Evolutionary conservation across 2,888 invertebrate species (phyloP).

Genomic region (Anodontia alba): DNA sequence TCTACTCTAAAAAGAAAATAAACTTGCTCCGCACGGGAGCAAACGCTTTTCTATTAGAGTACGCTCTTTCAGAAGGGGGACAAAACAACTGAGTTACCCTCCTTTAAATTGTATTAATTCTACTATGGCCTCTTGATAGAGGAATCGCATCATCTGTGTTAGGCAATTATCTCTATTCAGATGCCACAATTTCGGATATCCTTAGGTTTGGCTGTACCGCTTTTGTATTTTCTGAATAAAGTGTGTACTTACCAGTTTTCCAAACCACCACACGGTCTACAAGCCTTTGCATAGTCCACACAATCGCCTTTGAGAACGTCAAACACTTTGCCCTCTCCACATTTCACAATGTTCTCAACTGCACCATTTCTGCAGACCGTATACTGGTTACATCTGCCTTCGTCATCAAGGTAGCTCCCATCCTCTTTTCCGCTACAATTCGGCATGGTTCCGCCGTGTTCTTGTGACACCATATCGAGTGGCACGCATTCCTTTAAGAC

Average conservation of each 20-base stretch:
- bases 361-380: constrained; percentile 59
- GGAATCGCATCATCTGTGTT: too few relatives aligned
- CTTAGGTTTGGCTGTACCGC: too few relatives aligned
- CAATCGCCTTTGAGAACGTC: constrained; percentile 38
- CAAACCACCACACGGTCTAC: constrained; percentile 48
- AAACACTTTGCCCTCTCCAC: constrained; percentile 45
- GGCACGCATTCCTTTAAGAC: constrained; percentile 59
- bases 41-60: too few relatives aligned
- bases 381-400: constrained; percentile 70
- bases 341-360: constrained; percentile 41
- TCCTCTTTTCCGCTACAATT: constrained; percentile 56
- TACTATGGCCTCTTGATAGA: too few relatives aligned
- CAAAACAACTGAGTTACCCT: too few relatives aligned
- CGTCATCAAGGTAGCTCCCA: constrained; percentile 65
- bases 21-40: too few relatives aligned
- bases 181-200: too few relatives aligned
- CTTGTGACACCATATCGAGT: constrained; percentile 58
- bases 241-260: constrained; percentile 52
- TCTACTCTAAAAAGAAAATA: too few relatives aligned
- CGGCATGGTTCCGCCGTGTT: constrained; percentile 65
- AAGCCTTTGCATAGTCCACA: constrained; percentile 29
- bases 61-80: too few relatives aligned
- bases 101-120: too few relatives aligned
- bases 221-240: too few relatives aligned
- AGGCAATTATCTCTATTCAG: too few relatives aligned